Evolutionary conservation across 2,113 vertebrate species (phyloP), one percentile per base, ranked within the genome.

Genomic region (Ophthalmolycus amberensis): DNA sequence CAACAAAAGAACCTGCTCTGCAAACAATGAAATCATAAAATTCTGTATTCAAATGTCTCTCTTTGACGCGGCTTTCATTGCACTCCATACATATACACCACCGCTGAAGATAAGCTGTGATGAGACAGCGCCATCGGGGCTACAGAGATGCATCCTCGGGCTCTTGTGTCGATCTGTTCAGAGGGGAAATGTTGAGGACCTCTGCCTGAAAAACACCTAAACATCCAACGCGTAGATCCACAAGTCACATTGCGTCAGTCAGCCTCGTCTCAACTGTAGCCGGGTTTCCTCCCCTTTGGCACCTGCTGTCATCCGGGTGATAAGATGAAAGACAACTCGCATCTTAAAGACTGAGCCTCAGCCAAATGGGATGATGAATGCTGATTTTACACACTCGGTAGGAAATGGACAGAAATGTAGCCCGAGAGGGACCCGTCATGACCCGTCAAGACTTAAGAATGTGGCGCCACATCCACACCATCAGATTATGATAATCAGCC

Each of bases 261-360:
- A 52, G 58, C 40, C 62, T 63, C 20, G 1, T 80, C 72, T 83
- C 59, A 50, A 22, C 80, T 46, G 16, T 22, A 58, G 67, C 78
- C 62, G 34, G 40, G 70, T 77, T 75, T 90, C 83, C 79, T 88
- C 64, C 87, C 65, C 81, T 50, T 34, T 62, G 56, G 79, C 71
- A 71, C 76, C 79, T 89, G 85, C 83, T 88, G 89, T 89, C 90
- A 84, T 76, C 54, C 38, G 64, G 65, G 85, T 60, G 65, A 88
- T 82, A 75, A 83, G 50, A 92, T 88, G 77, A 93, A 93, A 91
- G 87, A 88, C 71, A 88, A 79, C 66, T 90, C 56, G 40, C 82
- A 64, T 89, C 64, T 84, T 86, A 74, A 88, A 87, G 62, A 87
- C 86, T 20, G 75, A 85, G 77, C 65, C 85, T 87, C 72, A 70